Base-by-base conservation (phyloP, 2,888 invertebrate genomes). In the Odontocerum albicorne region DNA sequence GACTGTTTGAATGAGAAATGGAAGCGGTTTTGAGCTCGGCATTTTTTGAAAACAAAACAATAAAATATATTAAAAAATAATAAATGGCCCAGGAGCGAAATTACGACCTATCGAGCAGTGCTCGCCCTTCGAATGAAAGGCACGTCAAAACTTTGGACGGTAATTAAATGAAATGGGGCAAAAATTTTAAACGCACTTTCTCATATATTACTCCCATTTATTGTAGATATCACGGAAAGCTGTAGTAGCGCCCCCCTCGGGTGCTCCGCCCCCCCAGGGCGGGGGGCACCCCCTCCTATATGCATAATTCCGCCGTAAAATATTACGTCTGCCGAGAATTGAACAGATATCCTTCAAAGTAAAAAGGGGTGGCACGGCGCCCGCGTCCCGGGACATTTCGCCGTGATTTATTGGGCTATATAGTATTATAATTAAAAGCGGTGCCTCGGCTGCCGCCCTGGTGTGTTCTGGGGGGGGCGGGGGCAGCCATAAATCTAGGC, bases 401-500 rank as follows among this genome's bases (percentile, higher is more conserved):
- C 55, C 60, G 62, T 85, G 85, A 85, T 85, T 85, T 85, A 85
- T 85, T 81, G 83, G 81, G 81, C 84, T 83, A 85, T 85, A 85
- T 85, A 85, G 84, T 85, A 85, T 85, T 85, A 85, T 85, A 85
- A 85, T 85, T 85, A 85, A 85, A 85, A 83, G 83, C 80, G 74
- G 72, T 69, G 70, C 69, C 72, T 70, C 64, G 63, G 52, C 51
- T 46, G 61, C 55, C 56, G 55, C 61, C 55, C 58, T 52, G 57
- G 59, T 52, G 61, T 54, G 61, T 61, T 59, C 59, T 61, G 59
- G 56, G 59, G 59, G 46, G 56, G 54, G 60, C 60, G 57, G 55
- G 52, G 55, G 60, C 47, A 50, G 52, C 51, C 50, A 61, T 61
- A 61, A 61, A 61, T 59, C 58, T 59, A 55, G 58, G 58, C 60